Base-by-base conservation (phyloP, 2,888 invertebrate genomes). In the Timema podura region DNA sequence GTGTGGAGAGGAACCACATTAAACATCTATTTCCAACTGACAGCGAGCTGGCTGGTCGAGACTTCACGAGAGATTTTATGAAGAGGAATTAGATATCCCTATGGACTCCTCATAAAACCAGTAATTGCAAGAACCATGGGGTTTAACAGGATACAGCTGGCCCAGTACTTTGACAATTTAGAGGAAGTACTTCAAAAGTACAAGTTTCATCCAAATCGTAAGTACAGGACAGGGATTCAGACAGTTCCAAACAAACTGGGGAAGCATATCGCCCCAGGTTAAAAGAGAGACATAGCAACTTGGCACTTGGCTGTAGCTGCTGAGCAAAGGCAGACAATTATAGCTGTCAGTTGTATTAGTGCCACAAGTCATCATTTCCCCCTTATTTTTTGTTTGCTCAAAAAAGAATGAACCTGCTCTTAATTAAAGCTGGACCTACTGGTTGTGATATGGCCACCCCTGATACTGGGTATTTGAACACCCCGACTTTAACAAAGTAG, bases 191-290 rank as follows among this genome's bases (percentile, higher is more conserved):
- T 46, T 16, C 9, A 57, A 68, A 59, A 68, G 9, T 30, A 16
- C 16, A n/a, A 57, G 16, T 57, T 68, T 68, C 15, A 1, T 44
- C 59, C 68, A 30, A 57, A 68, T 44, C 57, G 16, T 10, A 72
- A 72, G 44, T 75, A 69, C 68, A 74, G 75, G 68, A 73, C 70
- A 49, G 72, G 73, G 5, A 57, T 72, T 45, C 68, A 72, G 44
- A 72, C 71, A 57, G 71, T 74, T 44, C 74, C 75, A n/a, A 67
- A 57, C 49, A 74, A 71, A 64, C 65, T 69, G 48, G 73, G 74
- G 8, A 74, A 73, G 54, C 71, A 70, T 49, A 59, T 74, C 13
- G 70, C 73, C n/a, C 68, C 69, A 11, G 71, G 64, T 44, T 72
- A 72, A 8, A 71, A 73, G 49, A 71, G 68, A 67, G 71, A 74